These are phyloP conservation scores for Xiphorhynchus erythropygius DNA, from an alignment of 2,797 vertebrate genomes.

Conservation along the genomic window DNA sequence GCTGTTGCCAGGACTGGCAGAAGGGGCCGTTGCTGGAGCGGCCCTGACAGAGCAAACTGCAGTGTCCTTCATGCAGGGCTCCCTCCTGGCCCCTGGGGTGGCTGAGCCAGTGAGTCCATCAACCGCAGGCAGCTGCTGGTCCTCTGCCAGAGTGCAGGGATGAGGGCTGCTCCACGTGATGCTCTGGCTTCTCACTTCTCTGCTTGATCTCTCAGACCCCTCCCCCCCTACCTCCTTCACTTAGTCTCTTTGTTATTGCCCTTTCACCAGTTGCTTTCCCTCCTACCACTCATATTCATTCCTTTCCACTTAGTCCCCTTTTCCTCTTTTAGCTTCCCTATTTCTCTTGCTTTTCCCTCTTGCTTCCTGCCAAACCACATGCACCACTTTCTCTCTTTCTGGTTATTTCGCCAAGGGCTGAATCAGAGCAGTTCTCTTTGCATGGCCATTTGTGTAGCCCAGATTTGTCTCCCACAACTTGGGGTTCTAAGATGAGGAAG, in stretches of 20 bases:
- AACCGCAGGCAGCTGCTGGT: background rate
- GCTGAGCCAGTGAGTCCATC: background rate
- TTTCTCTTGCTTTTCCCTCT: background rate
- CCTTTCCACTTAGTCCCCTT: background rate
- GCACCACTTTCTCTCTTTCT: background rate
- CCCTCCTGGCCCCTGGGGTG: background rate
- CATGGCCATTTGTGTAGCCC: accelerated
- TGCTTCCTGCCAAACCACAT: background rate
- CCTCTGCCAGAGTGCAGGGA: background rate
- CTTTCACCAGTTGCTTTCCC: background rate
- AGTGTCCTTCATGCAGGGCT: background rate
- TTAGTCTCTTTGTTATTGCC: background rate
- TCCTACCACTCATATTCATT: background rate
- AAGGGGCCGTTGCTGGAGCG: accelerated
- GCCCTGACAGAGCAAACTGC: background rate
- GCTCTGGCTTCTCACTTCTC: background rate
- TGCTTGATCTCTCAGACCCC: background rate
- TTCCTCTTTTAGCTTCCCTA: background rate
- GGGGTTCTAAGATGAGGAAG: background rate
- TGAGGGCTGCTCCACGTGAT: background rate
- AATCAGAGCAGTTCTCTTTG: background rate
- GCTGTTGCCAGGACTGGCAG: background rate
- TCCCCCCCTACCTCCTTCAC: accelerated
- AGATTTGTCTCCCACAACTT: background rate
- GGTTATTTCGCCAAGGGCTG: background rate